These are phyloP conservation scores for Molothrus aeneus DNA, from an alignment of 2,797 vertebrate species.

Conservation along the genomic window DNA sequence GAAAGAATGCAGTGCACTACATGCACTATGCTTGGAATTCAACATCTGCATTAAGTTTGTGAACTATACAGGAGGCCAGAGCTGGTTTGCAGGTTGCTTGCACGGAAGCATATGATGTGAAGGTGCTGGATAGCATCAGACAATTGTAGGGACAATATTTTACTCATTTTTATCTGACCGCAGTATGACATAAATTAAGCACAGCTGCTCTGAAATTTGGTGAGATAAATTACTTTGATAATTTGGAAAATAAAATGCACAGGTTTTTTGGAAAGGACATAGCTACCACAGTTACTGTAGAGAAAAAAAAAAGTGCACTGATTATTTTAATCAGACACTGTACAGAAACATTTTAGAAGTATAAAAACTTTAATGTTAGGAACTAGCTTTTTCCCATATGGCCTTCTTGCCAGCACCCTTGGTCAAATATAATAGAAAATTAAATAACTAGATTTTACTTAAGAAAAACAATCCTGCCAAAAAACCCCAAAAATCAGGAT, in stretches of 20 bases:
- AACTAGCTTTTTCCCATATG: neutral
- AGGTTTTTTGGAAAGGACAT: neutral
- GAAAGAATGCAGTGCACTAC: neutral
- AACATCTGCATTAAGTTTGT: conserved; percentile 2
- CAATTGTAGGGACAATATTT: neutral
- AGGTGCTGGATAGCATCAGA: neutral
- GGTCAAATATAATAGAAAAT: neutral
- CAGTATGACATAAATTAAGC: neutral
- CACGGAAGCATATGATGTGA: neutral
- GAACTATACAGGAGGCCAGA: neutral
- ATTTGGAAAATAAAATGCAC: conserved; percentile 28
- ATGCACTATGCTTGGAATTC: conserved; percentile 12
- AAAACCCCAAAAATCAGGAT: rapidly evolving
- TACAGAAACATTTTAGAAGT: neutral
- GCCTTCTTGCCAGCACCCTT: neutral
- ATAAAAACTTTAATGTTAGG: neutral
- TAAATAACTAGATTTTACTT: neutral
- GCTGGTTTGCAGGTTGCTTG: neutral
- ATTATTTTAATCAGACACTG: neutral
- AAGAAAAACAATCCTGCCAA: neutral
- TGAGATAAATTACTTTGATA: conserved; percentile 29
- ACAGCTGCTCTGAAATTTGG: conserved; percentile 34
- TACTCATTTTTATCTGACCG: neutral
- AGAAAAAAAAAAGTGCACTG: neutral
- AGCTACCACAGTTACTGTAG: neutral